Evolutionary conservation across 1,140 invertebrate genomes (phyloP), one percentile per base, ranked within the genome.

Genomic region (roundworm (Caenorhabditis elegans)): DNA sequence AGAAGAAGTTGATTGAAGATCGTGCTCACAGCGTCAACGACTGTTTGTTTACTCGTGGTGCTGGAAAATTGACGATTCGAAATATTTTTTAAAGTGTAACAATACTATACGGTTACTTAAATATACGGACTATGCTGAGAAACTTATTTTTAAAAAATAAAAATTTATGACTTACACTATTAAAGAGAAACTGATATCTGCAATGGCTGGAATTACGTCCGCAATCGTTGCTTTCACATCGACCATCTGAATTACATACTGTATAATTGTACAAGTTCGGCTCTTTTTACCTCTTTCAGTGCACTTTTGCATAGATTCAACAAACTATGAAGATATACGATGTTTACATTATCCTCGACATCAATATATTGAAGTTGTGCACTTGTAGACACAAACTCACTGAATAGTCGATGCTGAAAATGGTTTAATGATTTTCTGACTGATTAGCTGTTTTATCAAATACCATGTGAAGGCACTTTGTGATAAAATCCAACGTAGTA

Each of bases 401-500:
- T 70, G 34, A 70, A 39, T 13, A 70, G 34, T 11, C 34, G 34
- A 39, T 70, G 60, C 60, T 60, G 53, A 0, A 60, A 34, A 8
- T n/a, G n/a, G n/a, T n/a, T 17, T 34, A 34, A 15, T 3, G 3
- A 34, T 6, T 15, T 19, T 24, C 4, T 5, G n/a, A 17, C 8
- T 34, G 6, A n/a, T n/a, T 3, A 10, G 17, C 8, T 3, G 11
- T 60, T 60, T 34, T 8, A 22, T 31, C 8, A 34, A 3, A 34
- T 60, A 60, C 53, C 53, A 70, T 70, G 13, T 70, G 60, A n/a
- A 70, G 34, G 10, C 60, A 70, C 10, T 70, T 70, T 39, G 60
- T 70, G 3, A 70, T 22, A n/a, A 70, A 70, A 24, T 70, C 60
- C 0, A 70, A 11, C 1, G 60, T 70, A 8, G 31, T 70, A 3